These are phyloP conservation scores for Hestina assimilis DNA, from an alignment of 1,140 invertebrate genomes.

Conservation along the genomic window DNA sequence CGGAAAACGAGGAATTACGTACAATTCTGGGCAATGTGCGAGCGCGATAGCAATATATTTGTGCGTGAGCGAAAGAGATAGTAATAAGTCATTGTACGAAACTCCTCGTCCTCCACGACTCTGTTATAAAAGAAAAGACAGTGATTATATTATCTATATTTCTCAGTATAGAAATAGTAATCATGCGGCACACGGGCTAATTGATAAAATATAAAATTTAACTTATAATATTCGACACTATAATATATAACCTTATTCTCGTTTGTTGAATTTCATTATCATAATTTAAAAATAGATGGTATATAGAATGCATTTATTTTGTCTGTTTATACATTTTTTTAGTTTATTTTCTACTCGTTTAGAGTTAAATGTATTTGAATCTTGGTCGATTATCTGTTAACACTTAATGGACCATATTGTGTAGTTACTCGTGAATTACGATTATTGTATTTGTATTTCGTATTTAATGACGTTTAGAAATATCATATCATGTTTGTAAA, in stretches of 20 bases:
- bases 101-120: too few species aligned
- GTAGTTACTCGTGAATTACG: constrained; percentile 26
- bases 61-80: too few species aligned
- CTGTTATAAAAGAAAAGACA: constrained; percentile 41
- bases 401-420: constrained; percentile 43
- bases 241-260: constrained; percentile 57
- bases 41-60: too few species aligned
- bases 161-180: constrained; percentile 77
- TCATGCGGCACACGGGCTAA: constrained; percentile 69
- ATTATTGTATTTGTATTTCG: constrained; percentile 5
- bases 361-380: constrained; percentile 63
- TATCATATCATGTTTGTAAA: constrained; percentile 73
- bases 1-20: too few species aligned
- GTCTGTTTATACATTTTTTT: constrained; percentile 72
- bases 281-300: constrained; percentile 69
- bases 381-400: constrained; percentile 76
- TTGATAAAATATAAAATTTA: constrained; percentile 60
- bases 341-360: constrained; percentile 74
- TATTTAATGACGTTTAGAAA: constrained; percentile 39
- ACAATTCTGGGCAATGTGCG: too few species aligned
- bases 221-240: constrained; percentile 64
- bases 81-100: too few species aligned
- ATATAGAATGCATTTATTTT: constrained; percentile 77
- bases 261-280: constrained; percentile 71
- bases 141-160: constrained; percentile 77